These are phyloP conservation scores for Colletes collaris DNA, from an alignment of 2,888 invertebrate genomes.

Conservation along the genomic window DNA sequence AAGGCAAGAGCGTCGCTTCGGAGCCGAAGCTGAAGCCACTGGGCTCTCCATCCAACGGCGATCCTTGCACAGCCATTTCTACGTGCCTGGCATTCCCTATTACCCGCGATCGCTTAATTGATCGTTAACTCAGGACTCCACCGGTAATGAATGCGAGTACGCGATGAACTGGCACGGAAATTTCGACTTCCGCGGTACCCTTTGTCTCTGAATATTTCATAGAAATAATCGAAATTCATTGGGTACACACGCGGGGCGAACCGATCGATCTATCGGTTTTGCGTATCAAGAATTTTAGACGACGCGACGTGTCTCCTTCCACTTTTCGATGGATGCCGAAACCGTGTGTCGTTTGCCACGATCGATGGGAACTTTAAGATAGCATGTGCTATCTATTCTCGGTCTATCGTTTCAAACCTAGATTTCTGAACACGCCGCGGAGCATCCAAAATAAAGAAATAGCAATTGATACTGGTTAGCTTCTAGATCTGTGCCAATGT, in stretches of 20 bases:
- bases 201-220: slow-evolving; percentile 39
- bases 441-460: too few relatives aligned
- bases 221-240: slow-evolving; percentile 48
- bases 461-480: too few relatives aligned
- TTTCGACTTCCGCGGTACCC: slow-evolving; percentile 21
- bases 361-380: too few relatives aligned
- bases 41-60: slow-evolving; percentile 32
- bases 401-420: too few relatives aligned
- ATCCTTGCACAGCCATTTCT: slow-evolving; percentile 68
- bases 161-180: slow-evolving; percentile 44
- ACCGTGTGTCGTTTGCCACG: neutral
- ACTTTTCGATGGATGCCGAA: neutral
- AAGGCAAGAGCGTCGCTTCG: slow-evolving; percentile 28
- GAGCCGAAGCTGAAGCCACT: neutral
- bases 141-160: slow-evolving; percentile 71
- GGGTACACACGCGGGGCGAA: slow-evolving; percentile 2
- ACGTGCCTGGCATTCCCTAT: slow-evolving; percentile 75
- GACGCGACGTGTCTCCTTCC: neutral
- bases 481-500: too few relatives aligned
- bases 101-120: slow-evolving; percentile 75
- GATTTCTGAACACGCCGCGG: too few relatives aligned
- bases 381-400: too few relatives aligned
- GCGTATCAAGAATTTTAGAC: neutral
- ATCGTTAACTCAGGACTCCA: slow-evolving; percentile 74
- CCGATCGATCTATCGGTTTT: neutral